phyloP scores from a whole-genome alignment of 1,140 invertebrate genomes.

The Ips nitidus region DNA sequence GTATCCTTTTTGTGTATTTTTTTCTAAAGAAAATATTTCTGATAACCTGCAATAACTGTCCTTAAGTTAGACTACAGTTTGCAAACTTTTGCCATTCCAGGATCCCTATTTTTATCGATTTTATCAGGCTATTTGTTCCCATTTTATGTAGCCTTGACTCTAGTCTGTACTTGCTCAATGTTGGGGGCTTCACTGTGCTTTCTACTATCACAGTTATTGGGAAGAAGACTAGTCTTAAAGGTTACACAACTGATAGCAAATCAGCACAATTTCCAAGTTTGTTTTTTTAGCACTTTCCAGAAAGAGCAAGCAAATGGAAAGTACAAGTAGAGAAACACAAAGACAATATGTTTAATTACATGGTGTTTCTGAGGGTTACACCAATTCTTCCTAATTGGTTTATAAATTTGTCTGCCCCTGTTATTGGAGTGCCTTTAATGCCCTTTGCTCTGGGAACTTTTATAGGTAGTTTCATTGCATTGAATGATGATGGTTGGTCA shows the following conservation, averaged over 20 bases:
- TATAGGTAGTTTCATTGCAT: slow-evolving; percentile 55
- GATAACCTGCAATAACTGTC: slow-evolving; percentile 6
- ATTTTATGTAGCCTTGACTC: slow-evolving; percentile 82
- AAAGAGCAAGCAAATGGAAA: slow-evolving; percentile 83
- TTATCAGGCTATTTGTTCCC: slow-evolving; percentile 96
- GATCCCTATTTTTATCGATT: slow-evolving; percentile 97
- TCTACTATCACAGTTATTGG: slow-evolving; percentile 85
- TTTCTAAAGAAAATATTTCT: slow-evolving; percentile 7
- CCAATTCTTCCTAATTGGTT: slow-evolving; percentile 99
- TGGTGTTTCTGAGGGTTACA: slow-evolving; percentile 95
- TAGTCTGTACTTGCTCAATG: slow-evolving; percentile 96
- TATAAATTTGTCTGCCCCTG: slow-evolving; percentile 96
- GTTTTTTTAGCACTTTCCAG: slow-evolving; percentile 74
- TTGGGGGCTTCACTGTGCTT: slow-evolving; percentile 96
- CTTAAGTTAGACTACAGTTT: slow-evolving; percentile 63
- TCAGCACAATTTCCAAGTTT: not conserved
- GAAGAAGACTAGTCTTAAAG: slow-evolving; percentile 78
- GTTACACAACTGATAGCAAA: slow-evolving; percentile 1
- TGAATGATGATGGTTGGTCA: no score
- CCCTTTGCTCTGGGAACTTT: slow-evolving; percentile 95
- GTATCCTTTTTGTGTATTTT: slow-evolving; percentile 79
- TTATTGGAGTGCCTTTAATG: slow-evolving; percentile 90
- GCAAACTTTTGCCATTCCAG: slow-evolving; percentile 99
- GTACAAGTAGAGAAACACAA: slow-evolving; percentile 80
- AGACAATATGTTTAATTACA: slow-evolving; percentile 92